phyloP scores from a whole-genome alignment of 2,888 invertebrate genomes.

The Andrena dorsata region DNA sequence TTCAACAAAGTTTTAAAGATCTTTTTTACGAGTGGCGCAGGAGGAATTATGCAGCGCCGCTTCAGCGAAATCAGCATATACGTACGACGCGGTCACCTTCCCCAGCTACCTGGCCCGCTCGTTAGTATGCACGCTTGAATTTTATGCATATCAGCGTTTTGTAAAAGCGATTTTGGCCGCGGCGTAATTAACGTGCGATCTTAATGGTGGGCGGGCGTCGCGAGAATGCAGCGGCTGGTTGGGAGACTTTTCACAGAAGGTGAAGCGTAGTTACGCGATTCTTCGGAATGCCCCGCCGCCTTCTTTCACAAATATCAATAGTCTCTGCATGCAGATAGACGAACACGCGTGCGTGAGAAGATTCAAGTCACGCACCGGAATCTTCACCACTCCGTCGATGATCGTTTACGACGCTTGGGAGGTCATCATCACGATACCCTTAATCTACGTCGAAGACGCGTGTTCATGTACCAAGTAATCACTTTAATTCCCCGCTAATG shows the following conservation, averaged over 20 bases:
- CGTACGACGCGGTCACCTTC: constrained; percentile 1
- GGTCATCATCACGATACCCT: not conserved
- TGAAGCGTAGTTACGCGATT: not conserved
- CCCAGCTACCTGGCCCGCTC: constrained; percentile 53
- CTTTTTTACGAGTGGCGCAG: not conserved
- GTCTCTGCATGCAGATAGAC: too few species aligned
- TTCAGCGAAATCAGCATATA: constrained; percentile 32
- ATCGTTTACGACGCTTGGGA: not conserved
- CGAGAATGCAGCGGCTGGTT: not conserved
- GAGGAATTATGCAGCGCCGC: constrained; percentile 44
- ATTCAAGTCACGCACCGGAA: not conserved
- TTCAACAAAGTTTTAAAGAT: constrained; percentile 14
- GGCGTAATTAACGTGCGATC: constrained; percentile 55
- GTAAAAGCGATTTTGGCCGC: constrained; percentile 30
- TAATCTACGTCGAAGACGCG: not conserved
- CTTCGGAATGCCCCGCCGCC: too few species aligned
- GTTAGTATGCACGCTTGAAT: constrained; percentile 51
- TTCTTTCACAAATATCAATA: too few species aligned
- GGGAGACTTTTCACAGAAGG: not conserved
- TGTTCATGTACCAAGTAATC: constrained; percentile 23
- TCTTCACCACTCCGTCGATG: not conserved
- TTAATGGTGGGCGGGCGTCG: constrained; percentile 4
- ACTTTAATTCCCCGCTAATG: constrained; percentile 28
- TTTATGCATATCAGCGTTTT: constrained; percentile 42
- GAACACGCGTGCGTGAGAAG: too few species aligned